Conservation (phyloP, 2,888 invertebrate species). For the Pheosia gnoma region DNA sequence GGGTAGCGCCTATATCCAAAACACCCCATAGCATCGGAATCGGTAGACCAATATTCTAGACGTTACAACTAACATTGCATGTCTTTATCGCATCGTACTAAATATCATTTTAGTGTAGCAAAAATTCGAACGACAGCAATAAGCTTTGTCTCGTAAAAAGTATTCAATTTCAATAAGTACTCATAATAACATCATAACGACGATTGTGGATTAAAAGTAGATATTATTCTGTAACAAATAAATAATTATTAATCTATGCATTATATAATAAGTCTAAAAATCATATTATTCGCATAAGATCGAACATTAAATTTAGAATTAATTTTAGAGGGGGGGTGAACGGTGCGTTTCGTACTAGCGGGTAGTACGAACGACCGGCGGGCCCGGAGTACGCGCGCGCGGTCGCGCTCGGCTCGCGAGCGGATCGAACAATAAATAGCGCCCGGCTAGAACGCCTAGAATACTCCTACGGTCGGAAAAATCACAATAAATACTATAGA, state of each 20-base stretch:
- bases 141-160: conserved; percentile 52
- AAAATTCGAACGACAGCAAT: conserved; percentile 52
- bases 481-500: conserved; percentile 79
- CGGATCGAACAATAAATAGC: conserved; percentile 28
- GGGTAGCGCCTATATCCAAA: conserved; percentile 33
- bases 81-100: conserved; percentile 55
- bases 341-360: conserved; percentile 57
- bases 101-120: conserved; percentile 51
- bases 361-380: conserved; percentile 59
- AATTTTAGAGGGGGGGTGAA: conserved; percentile 49
- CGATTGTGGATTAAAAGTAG: conserved; percentile 60
- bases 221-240: conserved; percentile 65
- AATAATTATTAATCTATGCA: conserved; percentile 64
- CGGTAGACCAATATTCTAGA: conserved; percentile 46
- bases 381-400: conserved; percentile 23
- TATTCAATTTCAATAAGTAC: conserved; percentile 67
- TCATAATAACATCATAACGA: conserved; percentile 52
- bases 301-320: conserved; percentile 68
- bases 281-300: conserved; percentile 65
- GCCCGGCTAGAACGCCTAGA: conserved; percentile 53
- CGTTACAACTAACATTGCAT: conserved; percentile 52
- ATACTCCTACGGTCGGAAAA: conserved; percentile 56
- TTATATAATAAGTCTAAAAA: conserved; percentile 58
- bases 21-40: conserved; percentile 30
- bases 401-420: conserved; percentile 1